Evolutionary conservation across 2,888 invertebrate species (phyloP).

Genomic region (Muscina levida): DNA sequence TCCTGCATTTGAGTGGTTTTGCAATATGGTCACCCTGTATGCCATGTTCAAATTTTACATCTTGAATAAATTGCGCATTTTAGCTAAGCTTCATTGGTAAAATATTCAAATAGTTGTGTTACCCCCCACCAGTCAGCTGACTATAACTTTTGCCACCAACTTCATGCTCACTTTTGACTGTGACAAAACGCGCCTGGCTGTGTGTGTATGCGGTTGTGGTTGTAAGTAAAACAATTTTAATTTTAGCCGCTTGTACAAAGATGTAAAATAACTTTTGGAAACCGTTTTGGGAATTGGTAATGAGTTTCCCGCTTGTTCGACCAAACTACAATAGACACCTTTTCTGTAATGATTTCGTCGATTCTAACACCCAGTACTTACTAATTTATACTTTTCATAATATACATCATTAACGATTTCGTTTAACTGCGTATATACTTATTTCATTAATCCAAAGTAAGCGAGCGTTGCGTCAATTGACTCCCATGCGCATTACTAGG

Average conservation of each 20-base stretch:
- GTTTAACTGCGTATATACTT: too few species aligned
- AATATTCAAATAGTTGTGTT: neutral
- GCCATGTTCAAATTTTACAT: neutral
- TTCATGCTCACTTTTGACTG: neutral
- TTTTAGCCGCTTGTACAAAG: conserved; percentile 46
- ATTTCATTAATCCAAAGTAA: too few species aligned
- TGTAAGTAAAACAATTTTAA: conserved; percentile 49
- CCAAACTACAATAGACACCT: too few species aligned
- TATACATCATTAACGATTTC: too few species aligned
- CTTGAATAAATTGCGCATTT: neutral
- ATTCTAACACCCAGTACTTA: too few species aligned
- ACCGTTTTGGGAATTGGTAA: neutral
- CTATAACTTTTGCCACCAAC: neutral
- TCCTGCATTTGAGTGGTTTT: too few species aligned
- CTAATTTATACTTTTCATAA: too few species aligned
- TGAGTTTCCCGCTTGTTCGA: too few species aligned
- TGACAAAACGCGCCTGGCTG: neutral
- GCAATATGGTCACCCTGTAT: neutral
- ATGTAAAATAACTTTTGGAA: conserved; percentile 2
- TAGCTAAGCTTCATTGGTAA: neutral
- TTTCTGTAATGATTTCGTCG: too few species aligned
- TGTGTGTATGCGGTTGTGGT: neutral
- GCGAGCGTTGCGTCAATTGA: too few species aligned
- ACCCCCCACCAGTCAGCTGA: too few species aligned
- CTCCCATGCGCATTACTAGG: too few species aligned